Evolutionary conservation across 2,888 invertebrate genomes (phyloP), one percentile per base, ranked within the genome.

Genomic region (Hirudinaria manillensis): DNA sequence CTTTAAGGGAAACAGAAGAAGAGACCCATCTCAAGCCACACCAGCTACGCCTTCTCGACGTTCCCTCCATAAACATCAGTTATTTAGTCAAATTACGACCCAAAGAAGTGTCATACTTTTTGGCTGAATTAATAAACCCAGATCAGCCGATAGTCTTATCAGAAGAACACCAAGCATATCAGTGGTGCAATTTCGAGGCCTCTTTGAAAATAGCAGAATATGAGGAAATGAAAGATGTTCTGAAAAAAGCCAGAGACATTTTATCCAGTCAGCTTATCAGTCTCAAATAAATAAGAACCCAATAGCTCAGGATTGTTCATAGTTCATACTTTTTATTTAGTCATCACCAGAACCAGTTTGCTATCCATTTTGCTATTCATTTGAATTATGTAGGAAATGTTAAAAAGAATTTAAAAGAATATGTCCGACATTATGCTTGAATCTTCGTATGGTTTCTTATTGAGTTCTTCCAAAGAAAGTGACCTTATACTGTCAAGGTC

Each of bases 1-100:
- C 68, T 13, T 10, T 34, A n/a, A 68, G 68, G 36, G 68, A 68
- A 34, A 68, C 68, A 2, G 36, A 68, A 36, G 68, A 68, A 68
- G 68, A 68, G 36, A 34, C 68, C 29, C 68, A 34, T 34, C 21
- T 34, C 36, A 34, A 68, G 68, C 29, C n/a, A 68, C 10, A 34
- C 34, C 68, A 34, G 34, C n/a, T 34, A 24, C 3, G n/a, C 2
- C n/a, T 68, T 36, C n/a, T 34, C 32, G 68, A 68, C 32, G 21
- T 34, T 1, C 68, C 36, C n/a, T 32, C 68, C 7, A 68, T 68
- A 32, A 68, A n/a, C n/a, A n/a, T 32, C n/a, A n/a, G 32, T 10
- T 68, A 68, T 21, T n/a, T 34, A 34, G 36, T 68, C 13, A 68
- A 34, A 6, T 32, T 16, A 68, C 27, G 13, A n/a, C 68, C 68